phyloP scores from a whole-genome alignment of 2,888 invertebrate species.

The Pyrochroa serraticornis region DNA sequence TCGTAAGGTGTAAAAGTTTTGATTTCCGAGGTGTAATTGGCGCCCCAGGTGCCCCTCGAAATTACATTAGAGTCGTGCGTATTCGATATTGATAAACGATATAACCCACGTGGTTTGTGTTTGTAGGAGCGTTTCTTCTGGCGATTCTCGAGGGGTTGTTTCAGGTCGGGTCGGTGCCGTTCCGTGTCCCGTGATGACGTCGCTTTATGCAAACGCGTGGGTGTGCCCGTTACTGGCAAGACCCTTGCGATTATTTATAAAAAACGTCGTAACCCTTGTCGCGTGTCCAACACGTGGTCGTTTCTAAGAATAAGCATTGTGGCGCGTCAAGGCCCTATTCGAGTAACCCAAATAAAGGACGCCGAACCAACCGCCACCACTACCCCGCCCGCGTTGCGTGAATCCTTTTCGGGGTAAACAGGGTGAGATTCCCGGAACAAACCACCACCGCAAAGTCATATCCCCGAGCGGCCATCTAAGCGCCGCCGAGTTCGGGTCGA shows the following conservation, averaged over 20 bases:
- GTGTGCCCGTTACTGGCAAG: not conserved
- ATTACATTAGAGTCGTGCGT: too few relatives aligned
- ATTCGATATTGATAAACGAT: too few relatives aligned
- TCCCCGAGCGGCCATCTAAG: conserved; percentile 49
- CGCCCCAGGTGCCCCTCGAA: too few relatives aligned
- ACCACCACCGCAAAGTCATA: conserved; percentile 47
- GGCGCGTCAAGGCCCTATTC: conserved; percentile 38
- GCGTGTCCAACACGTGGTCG: conserved; percentile 36
- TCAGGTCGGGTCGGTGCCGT: too few relatives aligned
- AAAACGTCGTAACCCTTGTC: conserved; percentile 18
- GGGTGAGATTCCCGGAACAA: conserved; percentile 48
- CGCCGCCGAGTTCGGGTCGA: conserved; percentile 23
- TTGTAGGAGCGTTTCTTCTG: too few relatives aligned
- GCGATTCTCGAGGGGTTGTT: too few relatives aligned
- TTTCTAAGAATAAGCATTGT: conserved; percentile 44
- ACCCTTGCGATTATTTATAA: conserved; percentile 7
- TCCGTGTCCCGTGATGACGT: not conserved
- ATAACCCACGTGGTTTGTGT: too few relatives aligned
- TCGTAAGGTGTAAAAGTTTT: too few relatives aligned
- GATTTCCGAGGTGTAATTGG: too few relatives aligned
- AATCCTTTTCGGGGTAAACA: conserved; percentile 51
- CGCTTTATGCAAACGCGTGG: not conserved
- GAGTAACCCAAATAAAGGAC: conserved; percentile 46
- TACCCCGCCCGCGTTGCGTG: conserved; percentile 39
- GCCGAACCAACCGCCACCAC: conserved; percentile 29